Percentiles rank a stretch among this genome's conserved stretches.
These are phyloP conservation scores for Tiliqua scincoides DNA, from an alignment of 2,113 vertebrate species.

Conservation along the genomic window DNA sequence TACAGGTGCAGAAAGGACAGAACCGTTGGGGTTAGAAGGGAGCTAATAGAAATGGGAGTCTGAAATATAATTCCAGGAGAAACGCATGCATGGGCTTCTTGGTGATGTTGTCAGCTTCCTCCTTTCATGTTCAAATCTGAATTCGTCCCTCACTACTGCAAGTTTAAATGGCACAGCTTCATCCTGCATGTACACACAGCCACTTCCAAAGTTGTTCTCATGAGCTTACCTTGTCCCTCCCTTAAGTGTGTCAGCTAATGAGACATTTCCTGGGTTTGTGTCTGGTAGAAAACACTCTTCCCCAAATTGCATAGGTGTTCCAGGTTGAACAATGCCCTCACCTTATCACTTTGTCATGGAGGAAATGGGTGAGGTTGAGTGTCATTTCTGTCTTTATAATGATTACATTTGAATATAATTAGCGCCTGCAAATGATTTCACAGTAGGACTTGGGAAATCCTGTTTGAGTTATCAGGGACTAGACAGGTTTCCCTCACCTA, in stretches of 20 bases:
- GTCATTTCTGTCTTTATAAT: not conserved
- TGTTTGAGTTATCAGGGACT: constrained; percentile 37
- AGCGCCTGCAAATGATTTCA: not conserved
- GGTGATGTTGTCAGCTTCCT: not conserved
- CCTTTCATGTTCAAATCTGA: not conserved
- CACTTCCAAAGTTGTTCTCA: not conserved
- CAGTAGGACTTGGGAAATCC: constrained; percentile 5
- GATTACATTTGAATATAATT: constrained; percentile 30
- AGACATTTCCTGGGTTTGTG: not conserved
- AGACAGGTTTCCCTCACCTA: constrained; percentile 32
- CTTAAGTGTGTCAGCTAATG: not conserved
- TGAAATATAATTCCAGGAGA: not conserved
- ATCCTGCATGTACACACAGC: not conserved
- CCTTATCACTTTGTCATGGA: accelerated
- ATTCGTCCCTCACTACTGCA: constrained; percentile 13
- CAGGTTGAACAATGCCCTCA: not conserved
- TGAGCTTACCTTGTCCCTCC: not conserved
- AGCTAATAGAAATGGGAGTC: not conserved
- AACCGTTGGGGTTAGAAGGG: not conserved
- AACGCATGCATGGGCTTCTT: not conserved
- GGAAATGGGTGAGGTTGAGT: not conserved
- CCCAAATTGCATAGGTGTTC: not conserved
- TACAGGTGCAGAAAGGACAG: not conserved
- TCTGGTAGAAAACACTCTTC: not conserved
- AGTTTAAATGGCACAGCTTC: constrained; percentile 1